A percentile compares a stretch with the other conserved stretches of the same genome.
These are phyloP conservation scores for Diadema setosum DNA, from an alignment of 35 echinoderm and acorn worm genomes.

Conservation along the genomic window DNA sequence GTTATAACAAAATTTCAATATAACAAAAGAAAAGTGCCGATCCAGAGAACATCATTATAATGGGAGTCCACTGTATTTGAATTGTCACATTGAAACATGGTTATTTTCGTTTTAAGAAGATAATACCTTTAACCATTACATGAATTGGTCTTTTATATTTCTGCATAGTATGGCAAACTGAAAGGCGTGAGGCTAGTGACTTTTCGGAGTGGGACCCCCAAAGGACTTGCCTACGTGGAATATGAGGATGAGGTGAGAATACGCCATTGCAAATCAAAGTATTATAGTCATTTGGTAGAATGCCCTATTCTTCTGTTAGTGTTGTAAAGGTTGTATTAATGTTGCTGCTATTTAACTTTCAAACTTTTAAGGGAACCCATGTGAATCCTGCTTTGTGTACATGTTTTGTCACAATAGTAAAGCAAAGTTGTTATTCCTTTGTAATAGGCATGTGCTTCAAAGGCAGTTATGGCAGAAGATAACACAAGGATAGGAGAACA, in stretches of 20 bases:
- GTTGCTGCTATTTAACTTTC: too few species aligned
- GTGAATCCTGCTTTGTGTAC: too few species aligned
- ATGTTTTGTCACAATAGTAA: too few species aligned
- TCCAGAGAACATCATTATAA: too few species aligned
- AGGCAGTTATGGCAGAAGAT: conserved; percentile 78
- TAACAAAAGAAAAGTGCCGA: too few species aligned
- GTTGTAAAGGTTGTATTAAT: too few species aligned
- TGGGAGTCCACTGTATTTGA: not conserved
- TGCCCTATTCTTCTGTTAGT: too few species aligned
- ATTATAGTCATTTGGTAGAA: too few species aligned
- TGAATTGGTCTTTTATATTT: conserved; percentile 1
- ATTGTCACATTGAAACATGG: not conserved
- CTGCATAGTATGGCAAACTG: conserved; percentile 59
- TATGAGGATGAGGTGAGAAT: conserved; percentile 92
- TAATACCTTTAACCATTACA: not conserved
- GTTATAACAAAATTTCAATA: too few species aligned
- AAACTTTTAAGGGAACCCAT: too few species aligned
- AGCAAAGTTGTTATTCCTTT: too few species aligned
- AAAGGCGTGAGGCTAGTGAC: conserved; percentile 84
- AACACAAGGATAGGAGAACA: conserved; percentile 61
- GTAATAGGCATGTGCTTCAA: conserved; percentile 61
- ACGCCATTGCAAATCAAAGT: too few species aligned
- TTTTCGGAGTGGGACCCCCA: conserved; percentile 68
- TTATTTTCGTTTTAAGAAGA: not conserved
- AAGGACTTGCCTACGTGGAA: conserved; percentile 94